Percentiles rank a stretch among this genome's conserved stretches.
These are phyloP conservation scores for Chrysopilus asiliformis DNA, from an alignment of 2,888 invertebrate genomes.

Conservation along the genomic window DNA sequence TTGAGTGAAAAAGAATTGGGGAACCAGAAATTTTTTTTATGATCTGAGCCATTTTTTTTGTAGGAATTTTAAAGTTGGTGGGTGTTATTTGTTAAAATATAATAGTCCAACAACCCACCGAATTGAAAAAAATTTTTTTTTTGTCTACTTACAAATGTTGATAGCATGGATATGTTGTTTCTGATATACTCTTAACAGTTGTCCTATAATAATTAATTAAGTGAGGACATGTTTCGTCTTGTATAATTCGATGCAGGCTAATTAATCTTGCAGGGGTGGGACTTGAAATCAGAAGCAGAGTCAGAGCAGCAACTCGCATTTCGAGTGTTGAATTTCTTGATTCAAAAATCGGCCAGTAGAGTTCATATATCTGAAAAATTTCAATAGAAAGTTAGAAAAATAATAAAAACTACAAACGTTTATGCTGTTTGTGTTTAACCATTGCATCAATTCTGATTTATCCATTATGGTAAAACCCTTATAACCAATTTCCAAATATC, in stretches of 20 bases:
- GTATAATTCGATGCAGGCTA: constrained; percentile 54
- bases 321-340: constrained; percentile 53
- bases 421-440: too few species aligned
- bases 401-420: too few species aligned
- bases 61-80: too few species aligned
- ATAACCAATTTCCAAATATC: too few species aligned
- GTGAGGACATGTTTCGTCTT: constrained; percentile 45
- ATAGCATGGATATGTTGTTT: constrained; percentile 53
- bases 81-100: too few species aligned
- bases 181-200: constrained; percentile 51
- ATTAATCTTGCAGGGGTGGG: constrained; percentile 51
- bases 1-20: too few species aligned
- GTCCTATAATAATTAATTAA: constrained; percentile 58
- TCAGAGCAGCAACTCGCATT: constrained; percentile 51
- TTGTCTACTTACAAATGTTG: constrained; percentile 45
- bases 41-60: too few species aligned
- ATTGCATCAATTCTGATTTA: too few species aligned
- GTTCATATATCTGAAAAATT: constrained; percentile 40
- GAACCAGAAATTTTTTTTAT: not conserved
- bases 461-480: too few species aligned
- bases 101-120: not conserved
- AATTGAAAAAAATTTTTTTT: not conserved
- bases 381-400: constrained; percentile 2
- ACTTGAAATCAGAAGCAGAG: constrained; percentile 48
- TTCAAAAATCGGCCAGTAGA: constrained; percentile 54